phyloP scores from a whole-genome alignment of 2,888 invertebrate species.

The Empis stercorea region DNA sequence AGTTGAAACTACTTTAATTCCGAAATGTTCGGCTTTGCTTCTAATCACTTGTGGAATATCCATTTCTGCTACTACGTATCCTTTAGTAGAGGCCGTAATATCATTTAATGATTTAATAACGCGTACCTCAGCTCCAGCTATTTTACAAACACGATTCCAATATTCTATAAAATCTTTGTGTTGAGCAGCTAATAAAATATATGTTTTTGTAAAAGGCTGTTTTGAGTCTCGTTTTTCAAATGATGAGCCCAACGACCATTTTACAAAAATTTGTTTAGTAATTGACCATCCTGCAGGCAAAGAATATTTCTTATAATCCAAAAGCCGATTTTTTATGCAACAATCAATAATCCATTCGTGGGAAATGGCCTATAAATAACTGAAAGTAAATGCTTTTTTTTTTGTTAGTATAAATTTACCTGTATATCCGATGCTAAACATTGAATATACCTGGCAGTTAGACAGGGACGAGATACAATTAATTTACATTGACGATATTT shows the following conservation, averaged over 20 bases:
- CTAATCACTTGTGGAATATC: conserved; percentile 46
- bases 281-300: conserved; percentile 52
- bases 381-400: not conserved
- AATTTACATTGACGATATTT: conserved; percentile 44
- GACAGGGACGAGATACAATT: conserved; percentile 56
- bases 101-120: conserved; percentile 38
- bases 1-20: conserved; percentile 51
- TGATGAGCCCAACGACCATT: conserved; percentile 26
- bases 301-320: conserved; percentile 38
- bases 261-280: conserved; percentile 36
- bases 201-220: conserved; percentile 40
- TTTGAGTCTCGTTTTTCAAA: conserved; percentile 28
- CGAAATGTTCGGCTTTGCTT: conserved; percentile 41
- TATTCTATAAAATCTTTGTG: conserved; percentile 43
- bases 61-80: conserved; percentile 47
- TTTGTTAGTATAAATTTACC: conserved; percentile 10
- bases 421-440: conserved; percentile 54
- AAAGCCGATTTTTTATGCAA: conserved; percentile 36
- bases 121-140: conserved; percentile 42
- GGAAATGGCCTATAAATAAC: conserved; percentile 39
- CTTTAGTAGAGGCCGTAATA: conserved; percentile 37
- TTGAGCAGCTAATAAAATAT: conserved; percentile 40
- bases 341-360: conserved; percentile 60
- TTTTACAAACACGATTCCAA: conserved; percentile 47
- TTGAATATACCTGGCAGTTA: conserved; percentile 61